Evolutionary conservation across 1,140 invertebrate genomes (phyloP).

Genomic region (Temnothorax curvispinosus): DNA sequence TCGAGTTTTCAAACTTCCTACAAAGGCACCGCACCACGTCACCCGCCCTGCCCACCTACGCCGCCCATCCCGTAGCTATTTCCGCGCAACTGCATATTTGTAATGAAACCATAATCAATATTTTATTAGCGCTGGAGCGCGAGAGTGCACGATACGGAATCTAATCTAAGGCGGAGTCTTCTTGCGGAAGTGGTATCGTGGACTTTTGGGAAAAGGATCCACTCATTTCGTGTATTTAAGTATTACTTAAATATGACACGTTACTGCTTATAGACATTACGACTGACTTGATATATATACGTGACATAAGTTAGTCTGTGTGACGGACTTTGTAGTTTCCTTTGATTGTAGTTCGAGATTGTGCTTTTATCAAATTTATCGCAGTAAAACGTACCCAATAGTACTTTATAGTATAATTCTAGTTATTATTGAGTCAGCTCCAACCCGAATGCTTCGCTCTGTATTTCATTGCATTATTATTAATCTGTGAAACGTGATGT

Average conservation of each 20-base stretch:
- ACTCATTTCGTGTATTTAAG: not conserved
- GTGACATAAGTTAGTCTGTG: not conserved
- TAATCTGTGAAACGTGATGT: conserved; percentile 11
- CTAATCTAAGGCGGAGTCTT: conserved; percentile 41
- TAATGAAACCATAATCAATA: conserved; percentile 85
- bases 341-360: not conserved
- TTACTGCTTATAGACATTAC: not conserved
- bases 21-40: conserved; percentile 81
- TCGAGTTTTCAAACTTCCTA: conserved; percentile 86
- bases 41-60: conserved; percentile 38
- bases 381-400: not conserved
- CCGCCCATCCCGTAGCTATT: conserved; percentile 57
- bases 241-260: conserved; percentile 7
- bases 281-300: not conserved
- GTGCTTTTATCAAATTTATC: conserved; percentile 17
- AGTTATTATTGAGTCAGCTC: conserved; percentile 1
- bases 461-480: conserved; percentile 5
- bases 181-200: not conserved
- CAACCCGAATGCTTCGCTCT: not conserved
- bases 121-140: conserved; percentile 79
- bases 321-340: not conserved
- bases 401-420: not conserved
- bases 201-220: not conserved
- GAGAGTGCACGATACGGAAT: conserved; percentile 26
- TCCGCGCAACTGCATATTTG: conserved; percentile 79